Evolutionary conservation across 2,113 vertebrate species (phyloP).

Genomic region (Phasianus colchicus): DNA sequence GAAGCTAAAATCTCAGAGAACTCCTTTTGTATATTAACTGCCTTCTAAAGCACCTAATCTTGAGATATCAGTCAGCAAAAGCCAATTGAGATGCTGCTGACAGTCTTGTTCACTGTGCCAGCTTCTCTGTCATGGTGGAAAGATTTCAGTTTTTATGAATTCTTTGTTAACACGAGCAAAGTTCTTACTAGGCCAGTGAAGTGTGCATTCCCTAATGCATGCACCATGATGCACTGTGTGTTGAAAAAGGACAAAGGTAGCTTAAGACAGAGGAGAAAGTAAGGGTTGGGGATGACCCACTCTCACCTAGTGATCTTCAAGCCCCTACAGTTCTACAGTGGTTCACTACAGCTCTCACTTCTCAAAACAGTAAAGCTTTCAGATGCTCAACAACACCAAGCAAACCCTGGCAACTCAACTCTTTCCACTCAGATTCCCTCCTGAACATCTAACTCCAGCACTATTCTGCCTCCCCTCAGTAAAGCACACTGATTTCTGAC

Average conservation of each 20-base stretch:
- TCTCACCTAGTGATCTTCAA: background rate
- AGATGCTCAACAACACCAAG: background rate
- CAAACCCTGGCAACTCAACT: background rate
- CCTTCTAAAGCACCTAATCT: constrained; percentile 8
- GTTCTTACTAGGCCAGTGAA: background rate
- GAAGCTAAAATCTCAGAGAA: constrained; percentile 13
- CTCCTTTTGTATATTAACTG: constrained; percentile 14
- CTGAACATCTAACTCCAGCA: background rate
- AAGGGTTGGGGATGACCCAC: background rate
- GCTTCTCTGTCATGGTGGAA: background rate
- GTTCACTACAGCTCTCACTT: background rate
- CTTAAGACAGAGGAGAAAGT: background rate
- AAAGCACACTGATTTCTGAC: background rate
- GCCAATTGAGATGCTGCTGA: constrained; percentile 21
- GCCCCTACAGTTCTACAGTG: background rate
- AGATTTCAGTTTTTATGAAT: constrained; percentile 34
- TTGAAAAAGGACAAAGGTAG: background rate
- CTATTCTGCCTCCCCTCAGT: background rate
- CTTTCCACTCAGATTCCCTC: background rate
- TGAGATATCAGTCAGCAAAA: constrained; percentile 17
- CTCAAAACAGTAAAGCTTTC: background rate
- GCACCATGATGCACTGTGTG: too few relatives aligned
- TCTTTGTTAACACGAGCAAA: background rate
- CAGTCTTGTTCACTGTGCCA: background rate
- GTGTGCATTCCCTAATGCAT: background rate